Evolutionary conservation across 2,888 invertebrate species (phyloP).

Genomic region (Philopedon plagiatum): DNA sequence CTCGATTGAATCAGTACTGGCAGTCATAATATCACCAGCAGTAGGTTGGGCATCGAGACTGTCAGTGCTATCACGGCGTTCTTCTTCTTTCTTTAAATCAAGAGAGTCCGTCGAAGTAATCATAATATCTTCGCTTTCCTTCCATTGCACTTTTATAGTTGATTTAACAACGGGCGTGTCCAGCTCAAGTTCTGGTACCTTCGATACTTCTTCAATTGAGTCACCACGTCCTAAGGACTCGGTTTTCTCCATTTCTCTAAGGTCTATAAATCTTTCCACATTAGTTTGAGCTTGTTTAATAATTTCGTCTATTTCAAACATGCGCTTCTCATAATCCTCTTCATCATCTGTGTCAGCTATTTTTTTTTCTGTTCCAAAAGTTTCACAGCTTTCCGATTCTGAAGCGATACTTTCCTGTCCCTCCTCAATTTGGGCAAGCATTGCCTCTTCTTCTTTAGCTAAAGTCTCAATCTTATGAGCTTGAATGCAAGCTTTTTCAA

Average conservation of each 20-base stretch:
- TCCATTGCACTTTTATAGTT: constrained; percentile 67
- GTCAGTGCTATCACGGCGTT: constrained; percentile 76
- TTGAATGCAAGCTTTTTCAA: constrained; percentile 90
- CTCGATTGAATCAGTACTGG: constrained; percentile 74
- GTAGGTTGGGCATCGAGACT: constrained; percentile 76
- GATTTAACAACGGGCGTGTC: constrained; percentile 66
- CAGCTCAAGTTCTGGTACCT: constrained; percentile 71
- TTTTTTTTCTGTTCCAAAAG: constrained; percentile 75
- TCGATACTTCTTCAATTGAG: constrained; percentile 71
- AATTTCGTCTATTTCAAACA: constrained; percentile 80
- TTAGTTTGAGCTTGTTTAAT: constrained; percentile 78
- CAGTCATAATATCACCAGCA: constrained; percentile 71
- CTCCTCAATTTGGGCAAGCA: constrained; percentile 74
- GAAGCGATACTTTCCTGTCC: constrained; percentile 71
- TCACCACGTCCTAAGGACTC: constrained; percentile 71
- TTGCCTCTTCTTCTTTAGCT: constrained; percentile 88
- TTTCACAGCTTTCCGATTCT: constrained; percentile 74
- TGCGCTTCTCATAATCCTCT: constrained; percentile 77
- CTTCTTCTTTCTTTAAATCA: constrained; percentile 71
- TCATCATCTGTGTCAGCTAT: constrained; percentile 72
- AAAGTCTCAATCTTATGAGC: constrained; percentile 86
- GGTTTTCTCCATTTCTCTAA: constrained; percentile 73
- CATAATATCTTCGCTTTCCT: constrained; percentile 70
- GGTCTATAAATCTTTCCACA: constrained; percentile 75
- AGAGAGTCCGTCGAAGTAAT: constrained; percentile 77